Conservation (phyloP, 92 coral and sea anemone genomes). For the Palythoa grandiflora region DNA sequence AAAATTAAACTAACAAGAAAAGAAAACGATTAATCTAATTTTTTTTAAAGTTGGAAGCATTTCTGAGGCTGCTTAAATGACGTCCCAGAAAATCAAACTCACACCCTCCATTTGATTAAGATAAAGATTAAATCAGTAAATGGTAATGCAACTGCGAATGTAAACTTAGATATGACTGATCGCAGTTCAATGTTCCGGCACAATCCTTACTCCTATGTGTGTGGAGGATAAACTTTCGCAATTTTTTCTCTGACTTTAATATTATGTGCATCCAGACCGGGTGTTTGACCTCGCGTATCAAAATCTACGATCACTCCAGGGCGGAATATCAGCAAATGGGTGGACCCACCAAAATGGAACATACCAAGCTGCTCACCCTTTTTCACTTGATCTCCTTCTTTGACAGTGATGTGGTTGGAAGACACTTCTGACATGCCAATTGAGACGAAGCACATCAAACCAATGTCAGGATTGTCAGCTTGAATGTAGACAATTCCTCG, state of each 20-base stretch:
- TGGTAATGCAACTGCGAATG: background rate
- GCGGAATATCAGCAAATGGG: slow-evolving; percentile 73
- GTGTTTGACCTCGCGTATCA: slow-evolving; percentile 62
- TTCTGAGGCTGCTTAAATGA: background rate
- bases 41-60: background rate
- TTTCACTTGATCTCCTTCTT: slow-evolving; percentile 54
- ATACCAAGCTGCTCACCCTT: slow-evolving; percentile 80
- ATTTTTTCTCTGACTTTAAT: slow-evolving; percentile 53
- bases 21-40: background rate
- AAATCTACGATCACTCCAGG: slow-evolving; percentile 62
- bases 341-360: slow-evolving; percentile 82
- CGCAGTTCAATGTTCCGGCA: background rate
- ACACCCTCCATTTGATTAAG: background rate
- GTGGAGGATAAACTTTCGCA: slow-evolving; percentile 52
- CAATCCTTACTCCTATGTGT: slow-evolving; percentile 31
- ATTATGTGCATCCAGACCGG: slow-evolving; percentile 27
- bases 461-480: slow-evolving; percentile 68
- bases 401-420: slow-evolving; percentile 64
- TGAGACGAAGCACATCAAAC: slow-evolving; percentile 73
- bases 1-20: background rate
- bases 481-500: slow-evolving; percentile 67
- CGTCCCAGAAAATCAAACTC: background rate
- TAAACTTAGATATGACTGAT: background rate
- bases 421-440: slow-evolving; percentile 77
- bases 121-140: too few species aligned